phyloP scores from a whole-genome alignment of 2,797 vertebrate genomes.

The Muscicapa striata region DNA sequence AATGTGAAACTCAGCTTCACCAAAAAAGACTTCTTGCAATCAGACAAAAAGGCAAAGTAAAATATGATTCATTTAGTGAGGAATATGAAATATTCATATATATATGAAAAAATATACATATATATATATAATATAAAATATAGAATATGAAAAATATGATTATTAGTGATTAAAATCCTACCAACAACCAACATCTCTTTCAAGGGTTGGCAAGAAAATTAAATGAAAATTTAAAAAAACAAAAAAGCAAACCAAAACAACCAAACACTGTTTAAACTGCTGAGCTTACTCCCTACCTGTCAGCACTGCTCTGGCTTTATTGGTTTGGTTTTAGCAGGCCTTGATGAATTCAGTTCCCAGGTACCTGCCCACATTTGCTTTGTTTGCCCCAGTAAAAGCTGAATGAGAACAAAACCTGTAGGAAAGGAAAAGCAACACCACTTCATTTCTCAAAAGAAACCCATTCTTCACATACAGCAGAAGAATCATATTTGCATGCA shows the following conservation, averaged over 20 bases:
- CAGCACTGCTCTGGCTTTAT: neutral
- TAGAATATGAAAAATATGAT: neutral
- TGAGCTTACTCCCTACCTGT: neutral
- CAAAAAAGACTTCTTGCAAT: neutral
- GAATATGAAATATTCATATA: too few relatives aligned
- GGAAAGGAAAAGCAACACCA: neutral
- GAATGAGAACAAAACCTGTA: neutral
- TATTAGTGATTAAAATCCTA: neutral
- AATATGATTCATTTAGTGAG: neutral
- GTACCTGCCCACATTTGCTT: neutral
- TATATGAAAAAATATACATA: too few relatives aligned
- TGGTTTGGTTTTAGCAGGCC: neutral
- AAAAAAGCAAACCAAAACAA: neutral
- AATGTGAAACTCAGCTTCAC: neutral
- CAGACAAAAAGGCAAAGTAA: neutral
- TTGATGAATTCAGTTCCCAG: neutral
- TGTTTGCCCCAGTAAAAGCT: neutral
- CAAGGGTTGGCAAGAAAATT: neutral
- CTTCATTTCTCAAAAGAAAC: neutral
- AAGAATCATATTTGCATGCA: neutral
- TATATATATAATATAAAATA: too few relatives aligned
- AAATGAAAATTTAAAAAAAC: neutral
- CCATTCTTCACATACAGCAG: neutral
- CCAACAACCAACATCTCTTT: neutral
- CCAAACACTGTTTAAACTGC: neutral